phyloP scores from a whole-genome alignment of 2,888 invertebrate genomes.

The Coremacera marginata region DNA sequence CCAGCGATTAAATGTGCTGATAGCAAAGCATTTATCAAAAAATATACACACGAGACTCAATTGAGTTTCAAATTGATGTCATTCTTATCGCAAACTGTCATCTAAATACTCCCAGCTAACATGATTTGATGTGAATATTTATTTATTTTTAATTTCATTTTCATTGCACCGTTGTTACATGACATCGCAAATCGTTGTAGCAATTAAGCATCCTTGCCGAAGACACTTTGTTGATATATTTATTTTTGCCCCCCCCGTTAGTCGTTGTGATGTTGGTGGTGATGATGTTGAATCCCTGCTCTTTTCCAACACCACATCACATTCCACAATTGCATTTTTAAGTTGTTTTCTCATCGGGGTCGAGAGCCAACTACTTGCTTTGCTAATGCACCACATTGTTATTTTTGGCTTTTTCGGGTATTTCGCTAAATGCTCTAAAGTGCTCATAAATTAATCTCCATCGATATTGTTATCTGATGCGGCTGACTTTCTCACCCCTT shows the following conservation, averaged over 20 bases:
- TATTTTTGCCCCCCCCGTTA: neutral
- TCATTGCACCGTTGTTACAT: constrained; percentile 32
- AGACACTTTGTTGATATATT: neutral
- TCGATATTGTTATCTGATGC: constrained; percentile 37
- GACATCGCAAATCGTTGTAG: constrained; percentile 36
- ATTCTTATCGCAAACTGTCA: constrained; percentile 65
- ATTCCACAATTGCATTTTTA: constrained; percentile 62
- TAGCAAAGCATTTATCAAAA: constrained; percentile 36
- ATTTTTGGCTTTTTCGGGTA: constrained; percentile 21
- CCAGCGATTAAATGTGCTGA: constrained; percentile 18
- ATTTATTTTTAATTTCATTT: constrained; percentile 46
- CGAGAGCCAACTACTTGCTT: neutral
- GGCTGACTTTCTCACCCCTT: constrained; percentile 22
- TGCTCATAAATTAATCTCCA: constrained; percentile 52
- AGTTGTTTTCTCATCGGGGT: constrained; percentile 2
- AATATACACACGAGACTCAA: constrained; percentile 53
- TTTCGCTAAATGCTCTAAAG: constrained; percentile 47
- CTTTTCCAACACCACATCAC: constrained; percentile 44
- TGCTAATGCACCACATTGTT: constrained; percentile 6
- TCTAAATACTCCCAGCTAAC: constrained; percentile 54
- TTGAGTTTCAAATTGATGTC: constrained; percentile 68
- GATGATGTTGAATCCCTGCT: neutral
- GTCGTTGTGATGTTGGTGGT: neutral
- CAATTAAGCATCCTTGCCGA: constrained; percentile 38
- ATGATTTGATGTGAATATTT: constrained; percentile 32